phyloP scores from a whole-genome alignment of 2,113 vertebrate genomes.

The Helogale parvula region DNA sequence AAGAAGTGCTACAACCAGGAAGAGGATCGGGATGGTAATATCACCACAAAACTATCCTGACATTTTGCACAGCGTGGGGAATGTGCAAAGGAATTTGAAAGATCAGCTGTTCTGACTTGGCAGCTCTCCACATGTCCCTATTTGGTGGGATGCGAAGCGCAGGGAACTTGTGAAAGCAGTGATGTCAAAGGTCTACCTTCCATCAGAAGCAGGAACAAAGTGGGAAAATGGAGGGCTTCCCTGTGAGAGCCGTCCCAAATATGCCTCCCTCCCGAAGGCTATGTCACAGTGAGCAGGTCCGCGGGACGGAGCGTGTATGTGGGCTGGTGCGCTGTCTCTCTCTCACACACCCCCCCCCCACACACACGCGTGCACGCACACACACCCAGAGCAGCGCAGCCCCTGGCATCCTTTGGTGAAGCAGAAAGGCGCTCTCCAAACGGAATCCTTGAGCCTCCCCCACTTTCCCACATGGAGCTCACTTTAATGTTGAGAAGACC shows the following conservation, averaged over 20 bases:
- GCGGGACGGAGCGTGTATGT: accelerated
- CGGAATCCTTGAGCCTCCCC: background rate
- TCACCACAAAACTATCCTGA: conserved; percentile 77
- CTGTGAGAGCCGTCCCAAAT: background rate
- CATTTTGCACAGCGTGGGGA: conserved; percentile 78
- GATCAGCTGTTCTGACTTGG: conserved; percentile 83
- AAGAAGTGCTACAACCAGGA: background rate
- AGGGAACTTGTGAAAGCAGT: background rate
- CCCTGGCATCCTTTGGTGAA: background rate
- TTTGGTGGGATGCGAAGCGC: conserved; percentile 80
- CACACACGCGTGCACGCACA: accelerated
- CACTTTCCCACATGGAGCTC: background rate
- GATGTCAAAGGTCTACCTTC: background rate
- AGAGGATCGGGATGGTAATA: conserved; percentile 45
- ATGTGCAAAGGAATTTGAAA: conserved; percentile 82
- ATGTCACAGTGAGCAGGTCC: accelerated
- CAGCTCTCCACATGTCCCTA: conserved; percentile 76
- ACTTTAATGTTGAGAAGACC: background rate
- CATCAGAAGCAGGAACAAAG: background rate
- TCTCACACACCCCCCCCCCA: background rate
- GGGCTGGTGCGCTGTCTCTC: background rate
- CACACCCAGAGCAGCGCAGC: background rate
- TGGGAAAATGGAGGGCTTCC: background rate
- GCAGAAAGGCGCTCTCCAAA: background rate
- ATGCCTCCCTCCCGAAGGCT: background rate